phyloP scores from a whole-genome alignment of 1,140 invertebrate species.

The Anastrepha obliqua region DNA sequence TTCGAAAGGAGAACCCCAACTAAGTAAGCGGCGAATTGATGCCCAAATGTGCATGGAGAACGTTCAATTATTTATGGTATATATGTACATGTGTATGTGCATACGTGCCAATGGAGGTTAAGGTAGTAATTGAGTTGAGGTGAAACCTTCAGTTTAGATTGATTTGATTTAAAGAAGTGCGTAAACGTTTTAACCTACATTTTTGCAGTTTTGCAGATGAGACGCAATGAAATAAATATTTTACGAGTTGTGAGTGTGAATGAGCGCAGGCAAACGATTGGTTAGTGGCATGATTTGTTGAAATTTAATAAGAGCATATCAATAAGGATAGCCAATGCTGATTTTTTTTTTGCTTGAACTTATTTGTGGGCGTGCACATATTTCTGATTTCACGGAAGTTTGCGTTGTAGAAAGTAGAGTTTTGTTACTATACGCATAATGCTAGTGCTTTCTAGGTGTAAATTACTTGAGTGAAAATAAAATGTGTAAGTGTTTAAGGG shows the following conservation, averaged over 20 bases:
- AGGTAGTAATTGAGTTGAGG: neutral
- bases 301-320: neutral
- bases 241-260: neutral
- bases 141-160: conserved; percentile 16
- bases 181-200: neutral
- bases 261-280: neutral
- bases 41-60: neutral
- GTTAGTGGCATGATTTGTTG: conserved; percentile 1
- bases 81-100: neutral
- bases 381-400: too few species aligned
- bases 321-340: too few species aligned
- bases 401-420: too few species aligned
- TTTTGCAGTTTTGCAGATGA: conserved; percentile 17
- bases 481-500: too few species aligned
- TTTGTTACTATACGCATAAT: too few species aligned
- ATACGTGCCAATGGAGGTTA: neutral
- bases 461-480: too few species aligned
- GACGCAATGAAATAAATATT: conserved; percentile 48
- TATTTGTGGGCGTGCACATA: too few species aligned
- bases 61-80: neutral
- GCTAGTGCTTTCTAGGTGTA: too few species aligned
- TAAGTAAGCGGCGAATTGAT: neutral
- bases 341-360: too few species aligned
- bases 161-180: neutral
- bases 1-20: neutral